Evolutionary conservation across 2,113 vertebrate species (phyloP), one percentile per base, ranked within the genome.

Genomic region (Hippopotamus amphibius): DNA sequence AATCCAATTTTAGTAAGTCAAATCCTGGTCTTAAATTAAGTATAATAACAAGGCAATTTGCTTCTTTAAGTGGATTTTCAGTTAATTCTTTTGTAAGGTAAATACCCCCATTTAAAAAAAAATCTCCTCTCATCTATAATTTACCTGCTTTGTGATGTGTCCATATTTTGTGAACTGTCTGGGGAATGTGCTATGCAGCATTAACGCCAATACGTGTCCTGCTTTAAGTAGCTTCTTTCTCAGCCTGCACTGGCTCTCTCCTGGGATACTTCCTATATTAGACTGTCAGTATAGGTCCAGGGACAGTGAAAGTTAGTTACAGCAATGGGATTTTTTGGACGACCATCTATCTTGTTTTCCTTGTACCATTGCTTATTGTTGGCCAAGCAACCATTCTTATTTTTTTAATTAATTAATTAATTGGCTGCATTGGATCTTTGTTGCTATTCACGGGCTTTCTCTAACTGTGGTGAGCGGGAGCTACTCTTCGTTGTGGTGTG

Each of bases 1-100:
- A 88, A 95, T 84, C 21, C 15, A 68, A 43, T 76, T 95, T 94
- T 19, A 90, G 57, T 90, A 82, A 86, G 21, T 90, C n/a, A 94
- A 61, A 95, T 95, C n/a, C 41, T 83, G n/a, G 43, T 89, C 79
- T 96, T 57, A 86, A 93, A 88, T 90, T 71, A 95, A 93, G 22
- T 95, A 74, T 65, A 96, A 90, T 59, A 88, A 37, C 65, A 88
- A 96, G 59, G 41, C 68, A 77, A 17, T 92, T 91, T 95, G 68
- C 61, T 87, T 71, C 79, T 86, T 95, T 85, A 93, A 96, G 57
- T 79, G 68, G 41, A 28, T 79, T 82, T 41, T 88, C 71, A 85
- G 71, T 37, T 72, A 77, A 71, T 88, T 89, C 71, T 95, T 91
- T 90, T 83, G 46, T 85, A 85, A 92, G 21, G 55, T 84, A 71